Conservation (phyloP, 1,140 invertebrate species). For the Drosophila takahashii region DNA sequence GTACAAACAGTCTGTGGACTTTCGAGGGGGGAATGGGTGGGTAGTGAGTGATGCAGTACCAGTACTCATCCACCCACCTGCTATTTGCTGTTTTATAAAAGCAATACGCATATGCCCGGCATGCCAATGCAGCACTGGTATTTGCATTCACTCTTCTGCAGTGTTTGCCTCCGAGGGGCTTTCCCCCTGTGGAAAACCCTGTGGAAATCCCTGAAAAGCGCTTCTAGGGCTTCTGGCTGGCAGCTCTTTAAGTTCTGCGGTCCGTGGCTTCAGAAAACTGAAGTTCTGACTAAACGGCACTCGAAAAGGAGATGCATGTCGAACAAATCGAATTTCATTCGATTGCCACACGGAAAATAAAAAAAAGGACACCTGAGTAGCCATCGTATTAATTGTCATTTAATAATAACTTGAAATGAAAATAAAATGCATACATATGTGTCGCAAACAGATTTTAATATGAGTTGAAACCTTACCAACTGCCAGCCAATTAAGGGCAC, state of each 20-base stretch:
- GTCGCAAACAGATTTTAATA: background rate
- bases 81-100: slow-evolving; percentile 75
- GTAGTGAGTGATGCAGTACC: background rate
- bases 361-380: background rate
- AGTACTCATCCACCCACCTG: slow-evolving; percentile 9
- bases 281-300: slow-evolving; percentile 59
- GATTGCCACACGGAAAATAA: background rate
- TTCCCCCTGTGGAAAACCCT: background rate
- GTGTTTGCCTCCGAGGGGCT: slow-evolving; percentile 48
- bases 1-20: slow-evolving; percentile 42
- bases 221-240: slow-evolving; percentile 60
- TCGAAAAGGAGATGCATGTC: slow-evolving; percentile 23
- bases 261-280: slow-evolving; percentile 15
- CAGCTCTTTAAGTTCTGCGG: slow-evolving; percentile 76
- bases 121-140: slow-evolving; percentile 57
- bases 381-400: too few relatives aligned
- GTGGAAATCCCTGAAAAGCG: slow-evolving; percentile 66
- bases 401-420: too few relatives aligned
- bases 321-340: slow-evolving; percentile 6
- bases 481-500: background rate
- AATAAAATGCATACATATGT: background rate
- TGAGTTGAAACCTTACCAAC: slow-evolving; percentile 14
- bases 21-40: background rate
- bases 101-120: slow-evolving; percentile 69
- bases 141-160: slow-evolving; percentile 75